These are phyloP conservation scores for Grammomys surdaster DNA, from an alignment of 2,113 vertebrate genomes.

Conservation along the genomic window DNA sequence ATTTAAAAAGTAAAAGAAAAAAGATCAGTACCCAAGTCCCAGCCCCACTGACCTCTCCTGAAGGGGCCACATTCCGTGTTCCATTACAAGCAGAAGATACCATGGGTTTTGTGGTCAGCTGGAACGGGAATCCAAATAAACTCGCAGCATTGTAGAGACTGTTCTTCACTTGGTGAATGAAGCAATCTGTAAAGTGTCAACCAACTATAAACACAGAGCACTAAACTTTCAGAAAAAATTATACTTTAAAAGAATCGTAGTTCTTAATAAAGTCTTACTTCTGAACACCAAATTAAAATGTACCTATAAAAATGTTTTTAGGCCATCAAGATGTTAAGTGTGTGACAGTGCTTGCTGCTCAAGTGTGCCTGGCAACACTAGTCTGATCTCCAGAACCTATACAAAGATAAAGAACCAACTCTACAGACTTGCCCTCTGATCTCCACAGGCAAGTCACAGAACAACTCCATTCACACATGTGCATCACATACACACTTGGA, in stretches of 20 bases:
- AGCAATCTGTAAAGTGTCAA: slow-evolving; percentile 78
- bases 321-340: not conserved
- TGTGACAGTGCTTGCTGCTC: not conserved
- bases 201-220: slow-evolving; percentile 52
- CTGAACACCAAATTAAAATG: slow-evolving; percentile 36
- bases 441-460: not conserved
- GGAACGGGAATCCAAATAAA: slow-evolving; percentile 71
- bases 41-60: slow-evolving; percentile 83
- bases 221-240: slow-evolving; percentile 34
- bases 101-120: slow-evolving; percentile 50
- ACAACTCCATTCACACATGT: not conserved
- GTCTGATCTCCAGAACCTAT: not conserved
- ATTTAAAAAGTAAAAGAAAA: not conserved
- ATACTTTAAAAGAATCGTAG: slow-evolving; percentile 41
- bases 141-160: slow-evolving; percentile 73
- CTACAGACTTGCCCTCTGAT: not conserved
- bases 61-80: slow-evolving; percentile 55
- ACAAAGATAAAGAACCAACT: not conserved
- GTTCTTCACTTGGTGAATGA: slow-evolving; percentile 54
- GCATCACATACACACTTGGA: not conserved
- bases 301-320: not conserved
- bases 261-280: slow-evolving; percentile 50
- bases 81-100: slow-evolving; percentile 67
- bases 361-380: not conserved
- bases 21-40: not conserved